Base-by-base conservation (phyloP, 2,888 invertebrate genomes). In the Heteropelma amictum region DNA sequence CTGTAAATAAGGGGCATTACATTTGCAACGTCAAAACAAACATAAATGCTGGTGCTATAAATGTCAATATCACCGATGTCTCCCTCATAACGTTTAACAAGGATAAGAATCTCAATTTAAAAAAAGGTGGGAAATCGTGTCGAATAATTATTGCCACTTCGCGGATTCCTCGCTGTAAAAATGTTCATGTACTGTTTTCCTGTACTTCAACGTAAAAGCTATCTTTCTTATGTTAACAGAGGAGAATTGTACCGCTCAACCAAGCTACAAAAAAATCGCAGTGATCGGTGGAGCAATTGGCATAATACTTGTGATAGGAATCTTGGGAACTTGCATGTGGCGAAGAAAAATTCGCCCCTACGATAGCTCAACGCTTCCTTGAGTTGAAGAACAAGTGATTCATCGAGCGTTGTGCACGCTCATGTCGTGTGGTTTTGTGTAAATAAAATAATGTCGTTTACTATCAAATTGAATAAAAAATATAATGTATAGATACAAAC, bases 51-150 rank as follows among this genome's bases (percentile, higher is more conserved):
- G 49, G 49, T 1, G 4, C 76, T 2, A 42, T 80, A n/a, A 58
- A 26, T 7, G 26, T 82, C 2, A 61, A 51, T 5, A 78, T 85
- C 26, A 72, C 21, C 3, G 35, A 82, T 10, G 76, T 82, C 2
- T 49, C 74, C 1, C 35, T 85, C 8, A 83, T 83, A 12, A 79
- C 81, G 5, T 84, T 81, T 67, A 84, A 83, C 47, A 38, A 38
- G 1, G 69, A 77, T 0, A 3, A 30, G 0, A 54, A 64, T 19
- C 1, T 79, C 1, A 53, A 76, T 1, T 28, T 54, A 5, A 79
- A 45, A 58, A 47, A 64, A 70, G 83, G 86, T 84, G 72, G 67
- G 35, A 26, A 17, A 28, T 26, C 1, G 2, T 14, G 26, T 56
- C 26, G 8, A 14, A 14, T 26, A 2, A n/a, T n/a, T 8, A 60